phyloP scores from a whole-genome alignment of 2,888 invertebrate genomes.

The Sisyra terminalis region DNA sequence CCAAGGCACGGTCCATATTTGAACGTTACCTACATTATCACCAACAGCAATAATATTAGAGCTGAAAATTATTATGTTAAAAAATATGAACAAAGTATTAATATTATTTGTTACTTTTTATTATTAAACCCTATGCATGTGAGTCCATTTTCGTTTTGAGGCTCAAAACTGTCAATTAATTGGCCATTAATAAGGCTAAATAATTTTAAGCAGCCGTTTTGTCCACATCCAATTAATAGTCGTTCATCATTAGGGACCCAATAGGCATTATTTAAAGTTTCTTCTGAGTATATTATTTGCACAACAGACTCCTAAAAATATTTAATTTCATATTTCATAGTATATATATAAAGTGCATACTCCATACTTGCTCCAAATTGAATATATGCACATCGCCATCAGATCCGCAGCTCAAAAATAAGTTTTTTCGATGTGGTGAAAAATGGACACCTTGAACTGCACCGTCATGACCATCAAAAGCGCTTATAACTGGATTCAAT shows the following conservation, averaged over 20 bases:
- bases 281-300: constrained; percentile 21
- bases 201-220: constrained; percentile 20
- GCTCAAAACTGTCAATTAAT: constrained; percentile 15
- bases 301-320: constrained; percentile 22
- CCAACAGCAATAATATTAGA: constrained; percentile 20
- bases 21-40: constrained; percentile 20
- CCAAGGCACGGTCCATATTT: constrained; percentile 26
- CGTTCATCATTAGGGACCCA: constrained; percentile 24
- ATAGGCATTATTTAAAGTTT: constrained; percentile 16
- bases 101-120: constrained; percentile 13
- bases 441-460: constrained; percentile 21
- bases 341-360: not conserved
- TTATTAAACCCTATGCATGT: constrained; percentile 15
- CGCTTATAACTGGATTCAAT: constrained; percentile 24
- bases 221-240: constrained; percentile 22
- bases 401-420: constrained; percentile 24
- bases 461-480: constrained; percentile 24
- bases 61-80: constrained; percentile 16
- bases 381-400: constrained; percentile 26
- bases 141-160: constrained; percentile 12
- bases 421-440: constrained; percentile 23
- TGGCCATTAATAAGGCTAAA: constrained; percentile 21
- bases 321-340: not conserved
- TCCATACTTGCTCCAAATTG: constrained; percentile 21
- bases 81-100: not conserved